A percentile compares a stretch with the other conserved stretches of the same genome.
These are phyloP conservation scores for Muscicapa adusta DNA, from an alignment of 2,113 vertebrate genomes.

Conservation along the genomic window DNA sequence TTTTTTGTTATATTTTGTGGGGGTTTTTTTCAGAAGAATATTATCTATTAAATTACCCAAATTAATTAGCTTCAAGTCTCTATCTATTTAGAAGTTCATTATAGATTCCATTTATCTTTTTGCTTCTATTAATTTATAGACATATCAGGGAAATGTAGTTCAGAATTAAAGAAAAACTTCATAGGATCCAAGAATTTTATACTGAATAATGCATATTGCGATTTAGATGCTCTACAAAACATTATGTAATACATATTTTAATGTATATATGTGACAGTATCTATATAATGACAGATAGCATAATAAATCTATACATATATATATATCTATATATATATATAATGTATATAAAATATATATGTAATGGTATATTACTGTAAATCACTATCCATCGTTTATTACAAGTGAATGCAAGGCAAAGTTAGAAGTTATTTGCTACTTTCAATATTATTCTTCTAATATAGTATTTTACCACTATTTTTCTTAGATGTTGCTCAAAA, in stretches of 20 bases:
- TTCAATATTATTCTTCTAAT: background rate
- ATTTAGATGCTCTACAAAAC: background rate
- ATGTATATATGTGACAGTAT: background rate
- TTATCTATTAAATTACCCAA: background rate
- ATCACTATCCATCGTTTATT: background rate
- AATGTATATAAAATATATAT: background rate
- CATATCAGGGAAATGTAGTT: background rate
- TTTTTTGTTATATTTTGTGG: background rate
- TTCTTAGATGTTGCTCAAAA: background rate
- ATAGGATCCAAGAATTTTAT: background rate
- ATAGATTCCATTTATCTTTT: background rate
- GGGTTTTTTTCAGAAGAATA: background rate
- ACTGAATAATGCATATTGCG: background rate
- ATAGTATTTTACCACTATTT: background rate
- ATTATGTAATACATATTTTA: background rate
- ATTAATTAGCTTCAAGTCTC: background rate
- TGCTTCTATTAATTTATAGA: background rate
- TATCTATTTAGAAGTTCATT: background rate
- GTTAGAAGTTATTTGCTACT: background rate
- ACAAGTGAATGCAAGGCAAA: background rate
- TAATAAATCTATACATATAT: background rate
- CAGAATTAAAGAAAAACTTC: background rate
- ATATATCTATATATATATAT: background rate
- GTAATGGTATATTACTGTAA: background rate
- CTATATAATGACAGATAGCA: background rate